Percentiles rank a stretch among this genome's conserved stretches.
Evolutionary conservation across 2,888 invertebrate genomes (phyloP).

Genomic region (Latrodectus hesperus): DNA sequence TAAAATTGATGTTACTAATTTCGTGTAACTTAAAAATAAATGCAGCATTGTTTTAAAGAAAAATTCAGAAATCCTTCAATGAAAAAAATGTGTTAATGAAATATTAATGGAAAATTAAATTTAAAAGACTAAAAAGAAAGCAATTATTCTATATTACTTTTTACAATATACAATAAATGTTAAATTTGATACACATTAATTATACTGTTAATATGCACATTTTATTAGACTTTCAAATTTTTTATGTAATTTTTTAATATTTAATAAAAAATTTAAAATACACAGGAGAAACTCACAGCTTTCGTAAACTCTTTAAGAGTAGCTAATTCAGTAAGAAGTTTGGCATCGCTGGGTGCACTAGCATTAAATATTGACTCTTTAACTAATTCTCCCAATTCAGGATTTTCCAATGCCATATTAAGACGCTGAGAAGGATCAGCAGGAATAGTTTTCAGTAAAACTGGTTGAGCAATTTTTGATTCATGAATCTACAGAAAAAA

Average conservation of each 20-base stretch:
- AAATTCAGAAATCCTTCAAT: no score
- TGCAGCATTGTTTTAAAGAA: no score
- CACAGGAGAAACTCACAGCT: slow-evolving; percentile 69
- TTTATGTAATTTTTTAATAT: background rate
- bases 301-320: slow-evolving; percentile 69
- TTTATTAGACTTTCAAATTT: no score
- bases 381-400: slow-evolving; percentile 59
- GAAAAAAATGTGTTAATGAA: no score
- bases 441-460: slow-evolving; percentile 67
- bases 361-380: slow-evolving; percentile 68
- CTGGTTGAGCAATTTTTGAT: slow-evolving; percentile 69
- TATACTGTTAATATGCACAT: no score
- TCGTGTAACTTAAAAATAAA: no score
- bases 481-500: slow-evolving; percentile 69
- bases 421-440: slow-evolving; percentile 65
- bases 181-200: no score
- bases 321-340: slow-evolving; percentile 70
- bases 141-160: no score
- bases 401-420: slow-evolving; percentile 50
- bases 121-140: no score
- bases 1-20: no score
- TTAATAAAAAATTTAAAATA: background rate
- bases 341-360: slow-evolving; percentile 66
- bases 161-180: no score
- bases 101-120: no score